These are phyloP conservation scores for Magallana nippona DNA, from an alignment of 2,888 invertebrate genomes.

Conservation along the genomic window DNA sequence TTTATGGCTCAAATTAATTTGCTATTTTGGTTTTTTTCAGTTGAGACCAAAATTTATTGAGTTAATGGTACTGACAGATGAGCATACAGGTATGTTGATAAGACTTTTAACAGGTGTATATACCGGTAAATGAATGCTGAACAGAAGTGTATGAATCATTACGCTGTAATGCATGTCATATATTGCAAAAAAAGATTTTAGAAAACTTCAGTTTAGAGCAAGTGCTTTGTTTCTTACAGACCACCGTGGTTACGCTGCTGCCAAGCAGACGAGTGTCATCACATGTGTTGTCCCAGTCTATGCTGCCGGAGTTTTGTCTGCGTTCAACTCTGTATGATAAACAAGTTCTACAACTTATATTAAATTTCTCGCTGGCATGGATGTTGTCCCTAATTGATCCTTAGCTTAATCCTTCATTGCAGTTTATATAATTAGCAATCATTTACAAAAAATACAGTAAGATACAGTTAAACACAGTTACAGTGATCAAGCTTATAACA, in stretches of 20 bases:
- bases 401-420: not conserved
- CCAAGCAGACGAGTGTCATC: conserved; percentile 73
- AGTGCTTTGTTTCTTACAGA: conserved; percentile 56
- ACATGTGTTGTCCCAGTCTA: conserved; percentile 79
- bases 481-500: too few relatives aligned
- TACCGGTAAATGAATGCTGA: not conserved
- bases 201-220: too few relatives aligned
- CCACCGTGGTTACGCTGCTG: conserved; percentile 67
- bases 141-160: not conserved
- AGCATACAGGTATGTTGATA: conserved; percentile 70
- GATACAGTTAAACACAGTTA: too few relatives aligned
- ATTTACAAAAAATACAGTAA: not conserved
- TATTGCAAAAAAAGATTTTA: too few relatives aligned
- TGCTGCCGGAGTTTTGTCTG: conserved; percentile 78
- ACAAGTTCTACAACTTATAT: too few relatives aligned
- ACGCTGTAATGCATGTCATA: not conserved
- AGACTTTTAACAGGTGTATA: not conserved
- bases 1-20: not conserved
- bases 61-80: conserved; percentile 73
- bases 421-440: too few relatives aligned
- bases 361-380: too few relatives aligned
- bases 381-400: not conserved
- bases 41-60: conserved; percentile 78
- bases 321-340: conserved; percentile 76
- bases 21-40: conserved; percentile 58